phyloP scores from a whole-genome alignment of 2,113 vertebrate genomes.

The Cynocephalus volans region DNA sequence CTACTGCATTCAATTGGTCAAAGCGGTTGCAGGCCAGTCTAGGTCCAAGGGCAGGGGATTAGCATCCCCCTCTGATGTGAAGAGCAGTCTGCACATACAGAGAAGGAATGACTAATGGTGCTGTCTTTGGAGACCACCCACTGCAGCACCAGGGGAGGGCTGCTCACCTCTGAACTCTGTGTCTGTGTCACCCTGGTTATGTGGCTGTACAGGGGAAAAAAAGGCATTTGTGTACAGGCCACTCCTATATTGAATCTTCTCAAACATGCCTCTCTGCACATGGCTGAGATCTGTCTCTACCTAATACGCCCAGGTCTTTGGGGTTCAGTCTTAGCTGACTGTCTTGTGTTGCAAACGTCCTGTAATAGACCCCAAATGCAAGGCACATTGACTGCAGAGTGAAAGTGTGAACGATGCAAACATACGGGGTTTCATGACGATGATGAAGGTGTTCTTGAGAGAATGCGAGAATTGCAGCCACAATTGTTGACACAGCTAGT shows the following conservation, averaged over 20 bases:
- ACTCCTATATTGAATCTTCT: rapidly evolving
- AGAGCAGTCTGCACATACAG: too few species aligned
- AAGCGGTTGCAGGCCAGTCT: not conserved
- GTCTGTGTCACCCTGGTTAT: rapidly evolving
- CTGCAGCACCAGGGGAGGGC: not conserved
- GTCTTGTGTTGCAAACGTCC: not conserved
- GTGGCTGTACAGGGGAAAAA: not conserved
- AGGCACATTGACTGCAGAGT: rapidly evolving
- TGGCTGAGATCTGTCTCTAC: not conserved
- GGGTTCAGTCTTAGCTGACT: rapidly evolving
- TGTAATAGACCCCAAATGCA: rapidly evolving
- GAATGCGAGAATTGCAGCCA: rapidly evolving
- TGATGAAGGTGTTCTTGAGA: rapidly evolving
- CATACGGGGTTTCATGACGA: rapidly evolving
- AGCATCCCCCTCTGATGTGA: rapidly evolving
- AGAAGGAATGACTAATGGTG: not conserved
- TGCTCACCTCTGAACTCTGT: not conserved
- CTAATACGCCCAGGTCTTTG: rapidly evolving
- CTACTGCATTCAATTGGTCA: rapidly evolving
- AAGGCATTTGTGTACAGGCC: rapidly evolving
- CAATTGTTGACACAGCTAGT: rapidly evolving
- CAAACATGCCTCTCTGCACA: rapidly evolving
- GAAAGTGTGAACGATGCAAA: rapidly evolving
- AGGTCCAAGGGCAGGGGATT: rapidly evolving
- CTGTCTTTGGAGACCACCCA: rapidly evolving